A percentile compares a stretch with the other conserved stretches of the same genome.
These are phyloP conservation scores for Latheticus oryzae DNA, from an alignment of 2,888 invertebrate species.

Conservation along the genomic window DNA sequence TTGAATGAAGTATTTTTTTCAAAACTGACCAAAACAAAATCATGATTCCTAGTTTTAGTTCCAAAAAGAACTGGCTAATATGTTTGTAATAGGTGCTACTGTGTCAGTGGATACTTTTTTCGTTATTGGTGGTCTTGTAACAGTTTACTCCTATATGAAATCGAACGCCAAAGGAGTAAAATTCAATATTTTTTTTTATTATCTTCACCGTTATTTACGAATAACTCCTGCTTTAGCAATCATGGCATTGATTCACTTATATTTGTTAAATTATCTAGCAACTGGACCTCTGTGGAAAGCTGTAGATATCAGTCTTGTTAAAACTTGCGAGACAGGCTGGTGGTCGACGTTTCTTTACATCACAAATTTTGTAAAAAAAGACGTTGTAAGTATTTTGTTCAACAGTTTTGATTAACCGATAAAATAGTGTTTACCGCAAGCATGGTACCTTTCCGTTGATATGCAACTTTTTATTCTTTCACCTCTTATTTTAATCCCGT, in stretches of 20 bases:
- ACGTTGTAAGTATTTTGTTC: conserved; percentile 4
- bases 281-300: conserved; percentile 33
- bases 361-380: conserved; percentile 20
- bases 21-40: neutral
- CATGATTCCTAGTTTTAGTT: conserved; percentile 61
- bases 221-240: conserved; percentile 57
- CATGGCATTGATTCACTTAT: conserved; percentile 10
- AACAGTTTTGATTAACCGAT: conserved; percentile 37
- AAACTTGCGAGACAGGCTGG: conserved; percentile 28
- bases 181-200: conserved; percentile 57
- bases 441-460: conserved; percentile 54
- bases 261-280: conserved; percentile 25
- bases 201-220: conserved; percentile 39
- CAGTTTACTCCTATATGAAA: conserved; percentile 63
- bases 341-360: conserved; percentile 32
- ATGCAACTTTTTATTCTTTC: conserved; percentile 52
- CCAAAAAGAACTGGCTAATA: conserved; percentile 44
- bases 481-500: conserved; percentile 48
- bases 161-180: conserved; percentile 51
- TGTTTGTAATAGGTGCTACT: conserved; percentile 61
- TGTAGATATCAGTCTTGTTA: conserved; percentile 10
- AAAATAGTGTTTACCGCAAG: conserved; percentile 53
- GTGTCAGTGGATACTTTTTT: conserved; percentile 74
- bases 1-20: conserved; percentile 4
- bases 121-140: conserved; percentile 70